Evolutionary conservation across 1,140 invertebrate genomes (phyloP).

Genomic region (Heterodera schachtii): DNA sequence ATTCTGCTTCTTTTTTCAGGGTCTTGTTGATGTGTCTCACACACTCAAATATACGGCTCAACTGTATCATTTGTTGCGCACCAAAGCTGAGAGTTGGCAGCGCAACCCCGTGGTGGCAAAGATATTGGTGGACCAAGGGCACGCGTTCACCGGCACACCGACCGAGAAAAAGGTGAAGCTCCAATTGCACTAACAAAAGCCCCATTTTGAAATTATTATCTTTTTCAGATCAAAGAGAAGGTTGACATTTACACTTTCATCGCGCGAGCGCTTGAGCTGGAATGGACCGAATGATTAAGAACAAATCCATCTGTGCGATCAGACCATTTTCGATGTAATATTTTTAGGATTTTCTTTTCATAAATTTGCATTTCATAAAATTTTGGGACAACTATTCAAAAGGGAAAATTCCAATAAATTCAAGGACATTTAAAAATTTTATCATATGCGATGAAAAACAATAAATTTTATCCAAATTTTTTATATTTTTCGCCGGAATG

Average conservation of each 20-base stretch:
- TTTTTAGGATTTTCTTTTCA: no score
- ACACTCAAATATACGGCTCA: slow-evolving; percentile 91
- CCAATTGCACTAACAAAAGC: not conserved
- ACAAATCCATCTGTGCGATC: no score
- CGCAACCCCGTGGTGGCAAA: slow-evolving; percentile 84
- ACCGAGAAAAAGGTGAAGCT: slow-evolving; percentile 77
- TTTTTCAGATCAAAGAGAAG: slow-evolving; percentile 48
- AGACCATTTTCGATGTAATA: no score
- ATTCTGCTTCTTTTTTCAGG: slow-evolving; percentile 62
- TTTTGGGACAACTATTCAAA: no score
- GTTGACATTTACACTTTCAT: slow-evolving; percentile 60
- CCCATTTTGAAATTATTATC: no score
- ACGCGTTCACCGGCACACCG: slow-evolving; percentile 86
- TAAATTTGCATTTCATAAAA: no score
- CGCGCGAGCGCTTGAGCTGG: slow-evolving; percentile 43
- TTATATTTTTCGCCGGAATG: no score
- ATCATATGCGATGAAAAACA: no score
- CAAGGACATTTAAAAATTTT: no score
- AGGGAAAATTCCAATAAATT: no score
- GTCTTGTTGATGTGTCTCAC: slow-evolving; percentile 89
- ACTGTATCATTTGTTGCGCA: slow-evolving; percentile 78
- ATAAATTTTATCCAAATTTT: no score
- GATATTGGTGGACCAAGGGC: slow-evolving; percentile 91
- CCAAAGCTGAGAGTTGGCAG: slow-evolving; percentile 73
- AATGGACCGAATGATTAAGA: slow-evolving; percentile 36